phyloP scores from a whole-genome alignment of 2,888 invertebrate species.

The Molorchus minor region DNA sequence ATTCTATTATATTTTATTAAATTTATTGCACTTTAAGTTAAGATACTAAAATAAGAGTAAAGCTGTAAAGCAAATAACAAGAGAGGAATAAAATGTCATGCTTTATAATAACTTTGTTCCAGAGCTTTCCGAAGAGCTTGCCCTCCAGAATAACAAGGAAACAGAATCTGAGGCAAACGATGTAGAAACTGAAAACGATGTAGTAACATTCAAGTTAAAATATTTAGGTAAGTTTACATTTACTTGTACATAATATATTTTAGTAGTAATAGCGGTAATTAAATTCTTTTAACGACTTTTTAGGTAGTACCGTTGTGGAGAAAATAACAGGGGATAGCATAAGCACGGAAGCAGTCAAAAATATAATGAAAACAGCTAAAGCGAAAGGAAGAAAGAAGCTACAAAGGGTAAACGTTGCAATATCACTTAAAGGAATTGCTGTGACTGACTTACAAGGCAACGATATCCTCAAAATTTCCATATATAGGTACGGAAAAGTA shows the following conservation, averaged over 20 bases:
- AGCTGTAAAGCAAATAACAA: no score
- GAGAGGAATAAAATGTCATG: no score
- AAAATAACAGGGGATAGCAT: constrained; percentile 72
- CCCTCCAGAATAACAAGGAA: constrained; percentile 69
- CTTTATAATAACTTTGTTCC: no score
- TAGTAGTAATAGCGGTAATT: background rate
- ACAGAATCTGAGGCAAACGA: constrained; percentile 56
- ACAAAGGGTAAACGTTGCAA: constrained; percentile 74
- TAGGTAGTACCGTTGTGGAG: constrained; percentile 77
- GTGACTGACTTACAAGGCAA: constrained; percentile 78
- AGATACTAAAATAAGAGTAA: no score
- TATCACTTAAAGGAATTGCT: constrained; percentile 80
- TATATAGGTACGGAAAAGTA: constrained; percentile 78
- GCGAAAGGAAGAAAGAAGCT: constrained; percentile 68
- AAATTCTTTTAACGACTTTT: constrained; percentile 22
- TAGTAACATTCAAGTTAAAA: constrained; percentile 70
- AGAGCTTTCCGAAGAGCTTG: constrained; percentile 77
- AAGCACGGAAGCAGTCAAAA: constrained; percentile 84
- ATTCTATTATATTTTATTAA: no score
- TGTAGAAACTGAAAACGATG: constrained; percentile 58
- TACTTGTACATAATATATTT: background rate
- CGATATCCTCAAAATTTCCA: constrained; percentile 79
- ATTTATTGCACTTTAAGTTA: no score
- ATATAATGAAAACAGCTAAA: constrained; percentile 75
- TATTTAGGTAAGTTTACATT: constrained; percentile 68